Evolutionary conservation across 1,140 invertebrate genomes (phyloP).

Genomic region (Carposina sasakii): DNA sequence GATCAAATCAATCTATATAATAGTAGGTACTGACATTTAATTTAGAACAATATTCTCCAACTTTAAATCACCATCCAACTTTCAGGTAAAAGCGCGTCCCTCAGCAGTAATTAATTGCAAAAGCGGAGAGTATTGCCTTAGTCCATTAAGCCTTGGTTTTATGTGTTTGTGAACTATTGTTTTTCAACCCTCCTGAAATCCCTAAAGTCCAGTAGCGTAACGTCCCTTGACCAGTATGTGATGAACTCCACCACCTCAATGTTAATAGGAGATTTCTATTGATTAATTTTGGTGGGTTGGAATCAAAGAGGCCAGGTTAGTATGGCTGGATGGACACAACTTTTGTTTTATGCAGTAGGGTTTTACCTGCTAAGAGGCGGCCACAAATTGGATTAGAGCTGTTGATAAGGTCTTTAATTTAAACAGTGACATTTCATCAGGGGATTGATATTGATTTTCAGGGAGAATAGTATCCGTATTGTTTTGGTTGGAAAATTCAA

Average conservation of each 20-base stretch:
- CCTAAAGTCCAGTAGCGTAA: slow-evolving; percentile 43
- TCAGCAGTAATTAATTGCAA: slow-evolving; percentile 46
- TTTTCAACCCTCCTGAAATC: slow-evolving; percentile 48
- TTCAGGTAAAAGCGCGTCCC: slow-evolving; percentile 18
- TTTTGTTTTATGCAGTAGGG: slow-evolving; percentile 60
- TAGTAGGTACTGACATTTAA: too few relatives aligned
- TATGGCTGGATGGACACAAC: slow-evolving; percentile 9
- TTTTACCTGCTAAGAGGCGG: slow-evolving; percentile 42
- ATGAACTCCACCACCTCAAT: slow-evolving; percentile 7
- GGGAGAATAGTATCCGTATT: too few relatives aligned
- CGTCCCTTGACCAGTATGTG: slow-evolving; percentile 16
- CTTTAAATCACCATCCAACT: not conserved
- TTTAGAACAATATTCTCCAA: too few relatives aligned
- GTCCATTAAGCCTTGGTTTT: slow-evolving; percentile 59
- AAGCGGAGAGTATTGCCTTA: slow-evolving; percentile 38
- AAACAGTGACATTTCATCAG: slow-evolving; percentile 46
- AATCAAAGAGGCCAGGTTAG: not conserved
- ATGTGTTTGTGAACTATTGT: slow-evolving; percentile 38
- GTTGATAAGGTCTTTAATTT: slow-evolving; percentile 59
- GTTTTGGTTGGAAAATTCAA: too few relatives aligned
- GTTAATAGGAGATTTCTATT: not conserved
- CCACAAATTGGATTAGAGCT: slow-evolving; percentile 62
- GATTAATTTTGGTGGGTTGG: not conserved
- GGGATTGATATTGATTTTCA: slow-evolving; percentile 41
- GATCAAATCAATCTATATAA: too few relatives aligned